Base-by-base conservation (phyloP, 1,140 invertebrate species). In the Temnothorax curvispinosus region DNA sequence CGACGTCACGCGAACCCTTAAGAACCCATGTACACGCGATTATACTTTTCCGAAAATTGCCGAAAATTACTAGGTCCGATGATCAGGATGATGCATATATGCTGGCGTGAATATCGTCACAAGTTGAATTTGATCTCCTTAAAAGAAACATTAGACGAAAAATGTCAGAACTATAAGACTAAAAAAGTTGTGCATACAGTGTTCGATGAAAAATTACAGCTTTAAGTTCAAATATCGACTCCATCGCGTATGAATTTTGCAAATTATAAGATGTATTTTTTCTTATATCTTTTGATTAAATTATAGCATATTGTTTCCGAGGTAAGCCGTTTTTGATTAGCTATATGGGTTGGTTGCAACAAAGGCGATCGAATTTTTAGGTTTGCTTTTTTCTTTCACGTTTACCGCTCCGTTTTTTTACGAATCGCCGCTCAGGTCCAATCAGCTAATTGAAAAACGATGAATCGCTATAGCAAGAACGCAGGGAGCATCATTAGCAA, bases 361-460 rank as follows among this genome's bases (percentile, higher is more conserved):
- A 58, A 60, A 82, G 80, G 18, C 38, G 38, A 27, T 69, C 4
- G 64, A 44, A 38, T 71, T 60, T 74, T 50, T 35, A 32, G 18
- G 32, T 35, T 75, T 60, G 35, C 35, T 58, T 50, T 47, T 67
- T 50, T 21, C 38, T 50, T 47, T 38, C 54, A 13, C 80, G 32
- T 35, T 56, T 38, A 38, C 8, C 58, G n/a, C 18, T 27, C 47
- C 4, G 32, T 82, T 82, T 82, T 82, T 58, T 58, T 74, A 75
- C 80, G n/a, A 60, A 84, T 60, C 62, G 47, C n/a, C 75, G 44
- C 44, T 62, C 27, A 41, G 69, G 77, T 75, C 62, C 89, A 87
- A 90, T 90, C 86, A 85, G 62, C 89, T 90, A 90, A 90, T 90
- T 90, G 89, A 87, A 89, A 90, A 90, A 77, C 85, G 76, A 89